phyloP scores from a whole-genome alignment of 1,140 invertebrate genomes.

The Bombus polaris region DNA sequence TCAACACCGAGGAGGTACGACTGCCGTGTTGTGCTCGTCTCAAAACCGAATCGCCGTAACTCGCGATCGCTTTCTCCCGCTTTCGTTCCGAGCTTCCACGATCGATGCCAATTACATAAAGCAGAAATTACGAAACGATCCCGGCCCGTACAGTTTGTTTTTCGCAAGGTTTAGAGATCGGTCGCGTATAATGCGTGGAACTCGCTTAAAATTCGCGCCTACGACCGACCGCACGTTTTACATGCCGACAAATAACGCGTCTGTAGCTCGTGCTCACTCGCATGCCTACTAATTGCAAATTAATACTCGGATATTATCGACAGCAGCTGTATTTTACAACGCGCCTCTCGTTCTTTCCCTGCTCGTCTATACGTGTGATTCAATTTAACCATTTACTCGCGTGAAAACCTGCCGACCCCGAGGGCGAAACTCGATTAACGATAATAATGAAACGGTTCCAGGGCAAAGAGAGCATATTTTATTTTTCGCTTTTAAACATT shows the following conservation, averaged over 20 bases:
- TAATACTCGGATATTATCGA: conserved; percentile 16
- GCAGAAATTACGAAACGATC: conserved; percentile 35
- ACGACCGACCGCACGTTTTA: background rate
- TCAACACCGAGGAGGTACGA: background rate
- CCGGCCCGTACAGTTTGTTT: background rate
- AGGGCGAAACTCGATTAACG: conserved; percentile 20
- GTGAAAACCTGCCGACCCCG: background rate
- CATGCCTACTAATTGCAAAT: background rate
- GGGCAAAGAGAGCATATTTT: background rate
- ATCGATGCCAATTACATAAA: conserved; percentile 42
- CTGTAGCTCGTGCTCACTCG: background rate
- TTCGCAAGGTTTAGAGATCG: background rate
- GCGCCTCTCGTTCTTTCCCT: background rate
- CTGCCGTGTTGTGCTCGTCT: background rate
- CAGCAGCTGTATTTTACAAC: background rate
- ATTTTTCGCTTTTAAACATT: background rate
- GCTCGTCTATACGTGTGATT: conserved; percentile 11
- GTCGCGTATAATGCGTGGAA: background rate
- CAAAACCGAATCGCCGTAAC: conserved; percentile 17
- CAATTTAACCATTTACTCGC: background rate
- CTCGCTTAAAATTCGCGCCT: background rate
- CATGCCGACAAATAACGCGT: background rate
- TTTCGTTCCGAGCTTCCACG: conserved; percentile 28
- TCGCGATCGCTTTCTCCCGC: conserved; percentile 27
- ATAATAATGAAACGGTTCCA: conserved; percentile 3